Evolutionary conservation across 2,888 invertebrate species (phyloP).

Genomic region (Apamea sordens): DNA sequence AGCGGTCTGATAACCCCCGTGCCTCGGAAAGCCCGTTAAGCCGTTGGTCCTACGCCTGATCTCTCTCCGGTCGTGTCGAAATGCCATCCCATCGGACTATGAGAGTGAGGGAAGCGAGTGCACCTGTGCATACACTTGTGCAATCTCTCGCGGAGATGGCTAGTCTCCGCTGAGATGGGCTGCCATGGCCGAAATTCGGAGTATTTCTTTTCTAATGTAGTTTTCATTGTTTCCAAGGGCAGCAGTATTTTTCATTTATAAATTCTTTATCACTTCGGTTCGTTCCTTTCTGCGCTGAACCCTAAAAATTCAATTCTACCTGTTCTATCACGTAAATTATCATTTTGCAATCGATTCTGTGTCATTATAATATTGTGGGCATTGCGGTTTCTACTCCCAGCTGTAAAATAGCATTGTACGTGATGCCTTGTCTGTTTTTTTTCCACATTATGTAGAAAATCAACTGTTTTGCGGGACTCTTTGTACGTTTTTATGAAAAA

Average conservation of each 20-base stretch:
- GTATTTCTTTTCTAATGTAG: background rate
- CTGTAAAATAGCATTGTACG: constrained; percentile 83
- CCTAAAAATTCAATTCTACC: constrained; percentile 80
- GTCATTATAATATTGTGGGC: constrained; percentile 86
- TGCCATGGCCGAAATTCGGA: background rate
- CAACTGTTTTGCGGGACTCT: constrained; percentile 82
- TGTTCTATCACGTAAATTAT: constrained; percentile 87
- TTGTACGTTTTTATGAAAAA: constrained; percentile 80
- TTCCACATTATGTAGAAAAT: constrained; percentile 71
- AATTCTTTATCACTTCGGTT: background rate
- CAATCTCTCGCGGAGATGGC: background rate
- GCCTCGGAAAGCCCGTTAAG: background rate
- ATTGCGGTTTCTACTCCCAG: constrained; percentile 85
- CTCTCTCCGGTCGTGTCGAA: background rate
- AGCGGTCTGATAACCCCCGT: background rate
- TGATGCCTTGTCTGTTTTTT: constrained; percentile 84
- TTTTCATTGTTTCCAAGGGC: background rate
- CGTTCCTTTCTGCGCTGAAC: constrained; percentile 36
- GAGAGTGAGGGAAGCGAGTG: background rate
- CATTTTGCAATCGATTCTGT: constrained; percentile 87
- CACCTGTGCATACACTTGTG: background rate
- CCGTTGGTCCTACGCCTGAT: background rate
- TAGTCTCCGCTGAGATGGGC: background rate
- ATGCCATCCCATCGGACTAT: background rate
- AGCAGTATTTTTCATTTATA: background rate